Evolutionary conservation across 2,797 vertebrate species (phyloP).

Genomic region (Amniataba percoides): DNA sequence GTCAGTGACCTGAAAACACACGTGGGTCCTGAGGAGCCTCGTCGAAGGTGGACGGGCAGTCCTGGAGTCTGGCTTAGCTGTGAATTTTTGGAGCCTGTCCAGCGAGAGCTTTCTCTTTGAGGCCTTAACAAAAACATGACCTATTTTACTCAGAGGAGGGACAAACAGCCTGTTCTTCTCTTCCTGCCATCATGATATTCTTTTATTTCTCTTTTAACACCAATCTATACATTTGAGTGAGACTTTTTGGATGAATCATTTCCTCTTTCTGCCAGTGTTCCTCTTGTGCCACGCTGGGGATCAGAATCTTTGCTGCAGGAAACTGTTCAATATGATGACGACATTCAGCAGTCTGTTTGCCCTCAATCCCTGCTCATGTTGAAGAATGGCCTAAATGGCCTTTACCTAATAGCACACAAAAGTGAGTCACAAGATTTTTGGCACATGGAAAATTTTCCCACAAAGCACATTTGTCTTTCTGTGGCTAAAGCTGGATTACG

Average conservation of each 20-base stretch:
- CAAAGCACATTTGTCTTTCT: constrained; percentile 18
- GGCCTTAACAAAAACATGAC: constrained; percentile 59
- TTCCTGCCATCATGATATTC: constrained; percentile 10
- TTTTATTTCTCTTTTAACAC: neutral
- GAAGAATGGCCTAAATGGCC: constrained; percentile 18
- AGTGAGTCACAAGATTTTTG: constrained; percentile 57
- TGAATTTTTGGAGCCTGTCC: constrained; percentile 43
- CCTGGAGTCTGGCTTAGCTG: constrained; percentile 36
- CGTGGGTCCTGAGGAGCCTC: constrained; percentile 28
- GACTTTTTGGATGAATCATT: neutral
- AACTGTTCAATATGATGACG: constrained; percentile 1
- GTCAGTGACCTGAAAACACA: constrained; percentile 37
- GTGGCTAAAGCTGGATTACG: constrained; percentile 46
- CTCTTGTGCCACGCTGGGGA: neutral
- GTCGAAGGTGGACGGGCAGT: constrained; percentile 31
- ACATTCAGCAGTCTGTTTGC: neutral
- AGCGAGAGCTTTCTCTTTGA: constrained; percentile 38
- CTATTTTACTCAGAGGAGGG: constrained; percentile 56
- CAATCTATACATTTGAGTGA: neutral
- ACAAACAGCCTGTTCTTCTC: constrained; percentile 31
- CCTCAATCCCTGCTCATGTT: constrained; percentile 15
- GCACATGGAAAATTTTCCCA: constrained; percentile 39
- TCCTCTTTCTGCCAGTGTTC: neutral
- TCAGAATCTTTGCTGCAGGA: constrained; percentile 1
- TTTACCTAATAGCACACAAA: constrained; percentile 34